A percentile compares a stretch with the other conserved stretches of the same genome.
Evolutionary conservation across 2,888 invertebrate species (phyloP).

Genomic region (Tromatobia lineatoria): DNA sequence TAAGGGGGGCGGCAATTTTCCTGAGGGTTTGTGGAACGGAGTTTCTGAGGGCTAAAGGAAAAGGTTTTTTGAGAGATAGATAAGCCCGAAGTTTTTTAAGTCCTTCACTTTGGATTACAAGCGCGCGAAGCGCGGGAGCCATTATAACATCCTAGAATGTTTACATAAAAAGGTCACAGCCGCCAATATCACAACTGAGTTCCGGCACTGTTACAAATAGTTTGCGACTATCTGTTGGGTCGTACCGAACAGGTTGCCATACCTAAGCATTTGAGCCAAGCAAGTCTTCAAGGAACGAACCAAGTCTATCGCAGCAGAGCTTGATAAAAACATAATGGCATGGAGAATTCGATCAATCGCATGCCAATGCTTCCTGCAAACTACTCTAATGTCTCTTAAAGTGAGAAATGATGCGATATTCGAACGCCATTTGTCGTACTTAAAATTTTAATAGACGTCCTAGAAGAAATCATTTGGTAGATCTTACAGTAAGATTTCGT

Average conservation of each 20-base stretch:
- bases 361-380: constrained; percentile 30
- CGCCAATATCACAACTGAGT: constrained; percentile 41
- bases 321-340: constrained; percentile 55
- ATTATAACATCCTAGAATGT: too few relatives aligned
- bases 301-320: constrained; percentile 26
- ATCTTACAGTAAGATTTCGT: too few relatives aligned
- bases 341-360: constrained; percentile 58
- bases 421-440: background rate
- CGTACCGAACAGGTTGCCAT: constrained; percentile 53
- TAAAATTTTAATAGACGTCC: background rate
- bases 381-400: background rate
- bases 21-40: too few relatives aligned
- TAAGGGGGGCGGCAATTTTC: too few relatives aligned
- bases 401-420: constrained; percentile 20
- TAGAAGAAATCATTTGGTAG: background rate
- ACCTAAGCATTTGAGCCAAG: constrained; percentile 26
- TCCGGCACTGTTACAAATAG: constrained; percentile 61
- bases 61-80: too few relatives aligned
- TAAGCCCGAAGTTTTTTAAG: too few relatives aligned
- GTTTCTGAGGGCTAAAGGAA: too few relatives aligned
- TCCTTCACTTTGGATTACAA: too few relatives aligned
- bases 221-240: constrained; percentile 60
- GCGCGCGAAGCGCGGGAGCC: too few relatives aligned
- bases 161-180: constrained; percentile 16
- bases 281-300: constrained; percentile 40